Evolutionary conservation across 2,113 vertebrate species (phyloP), one percentile per base, ranked within the genome.

Genomic region (Garra rufa): DNA sequence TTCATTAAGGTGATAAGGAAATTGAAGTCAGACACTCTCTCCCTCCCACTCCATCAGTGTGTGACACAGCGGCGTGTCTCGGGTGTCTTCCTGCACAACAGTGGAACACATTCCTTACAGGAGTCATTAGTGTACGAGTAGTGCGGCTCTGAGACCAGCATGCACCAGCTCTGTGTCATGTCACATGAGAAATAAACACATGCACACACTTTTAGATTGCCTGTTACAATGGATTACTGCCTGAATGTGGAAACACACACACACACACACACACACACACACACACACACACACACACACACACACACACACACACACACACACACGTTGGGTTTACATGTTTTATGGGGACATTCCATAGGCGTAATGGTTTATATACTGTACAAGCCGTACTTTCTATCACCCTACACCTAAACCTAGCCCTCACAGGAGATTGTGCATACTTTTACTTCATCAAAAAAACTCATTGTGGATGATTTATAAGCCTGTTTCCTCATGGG

Each of bases 1-100:
- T 90, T 93, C 92, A 91, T 86, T 50, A 21, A 9, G 61, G 84
- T 88, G 92, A 92, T 92, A 91, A 92, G 90, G 86, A 91, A 90
- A 91, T 84, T 91, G 91, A 92, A 92, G 90, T 88, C 85, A 88
- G 87, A 90, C 89, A 67, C 34, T 80, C 59, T 80, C 59, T 80
- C 2, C 85, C 85, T 89, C 87, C 84, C 81, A 80, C 83, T 78
- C 88, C 87, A 84, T 88, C 88, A 71, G 48, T 9, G 34, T 21
- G 28, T 19, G 15, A 65, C 73, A 83, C 28, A 43, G 59, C 3
- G 41, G 1, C 13, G 21, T 2, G 73, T 89, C 88, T 80, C 85
- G 85, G 88, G 85, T 88, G 90, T 86, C 86, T 91, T 85, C 85
- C 57, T 77, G 87, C 87, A 85, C 84, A 75, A 90, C 70, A 81